Percentiles rank a stretch among this genome's conserved stretches.
phyloP scores from a whole-genome alignment of 2,113 vertebrate genomes.

The Pogona vitticeps region DNA sequence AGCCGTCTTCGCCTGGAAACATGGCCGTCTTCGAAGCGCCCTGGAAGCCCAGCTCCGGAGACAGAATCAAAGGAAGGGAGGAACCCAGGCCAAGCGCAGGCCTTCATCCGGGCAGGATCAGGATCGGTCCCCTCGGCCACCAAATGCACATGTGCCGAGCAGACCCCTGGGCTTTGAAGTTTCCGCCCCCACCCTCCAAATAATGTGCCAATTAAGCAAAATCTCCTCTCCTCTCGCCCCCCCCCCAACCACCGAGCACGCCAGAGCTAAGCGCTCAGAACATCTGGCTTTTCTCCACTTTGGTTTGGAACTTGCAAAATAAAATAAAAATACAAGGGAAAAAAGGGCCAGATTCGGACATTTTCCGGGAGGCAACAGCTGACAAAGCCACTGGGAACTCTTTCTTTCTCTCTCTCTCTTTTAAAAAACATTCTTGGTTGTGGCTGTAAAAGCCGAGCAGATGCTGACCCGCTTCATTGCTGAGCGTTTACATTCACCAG shows the following conservation, averaged over 20 bases:
- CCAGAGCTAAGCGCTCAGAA: neutral
- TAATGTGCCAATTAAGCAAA: neutral
- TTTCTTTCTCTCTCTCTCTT: neutral
- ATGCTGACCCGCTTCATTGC: neutral
- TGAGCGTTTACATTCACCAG: conserved; percentile 38
- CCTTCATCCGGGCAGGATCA: neutral
- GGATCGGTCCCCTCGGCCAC: neutral
- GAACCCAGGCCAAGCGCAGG: too few species aligned
- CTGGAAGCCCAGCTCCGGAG: too few species aligned
- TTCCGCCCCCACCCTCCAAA: neutral
- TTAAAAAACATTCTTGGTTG: neutral
- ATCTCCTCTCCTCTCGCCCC: too few species aligned
- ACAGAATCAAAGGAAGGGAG: too few species aligned
- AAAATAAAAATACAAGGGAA: too few species aligned
- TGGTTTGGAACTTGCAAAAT: neutral
- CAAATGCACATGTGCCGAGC: neutral
- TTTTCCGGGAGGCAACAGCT: neutral
- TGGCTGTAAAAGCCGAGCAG: neutral
- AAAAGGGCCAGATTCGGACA: too few species aligned
- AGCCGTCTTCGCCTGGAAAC: too few species aligned
- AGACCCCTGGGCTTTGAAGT: neutral
- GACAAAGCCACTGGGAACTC: too few species aligned
- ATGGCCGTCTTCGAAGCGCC: too few species aligned
- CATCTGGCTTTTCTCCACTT: neutral
- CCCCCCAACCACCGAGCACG: neutral